phyloP scores from a whole-genome alignment of 2,888 invertebrate genomes.

The Lochmaea crataegi region DNA sequence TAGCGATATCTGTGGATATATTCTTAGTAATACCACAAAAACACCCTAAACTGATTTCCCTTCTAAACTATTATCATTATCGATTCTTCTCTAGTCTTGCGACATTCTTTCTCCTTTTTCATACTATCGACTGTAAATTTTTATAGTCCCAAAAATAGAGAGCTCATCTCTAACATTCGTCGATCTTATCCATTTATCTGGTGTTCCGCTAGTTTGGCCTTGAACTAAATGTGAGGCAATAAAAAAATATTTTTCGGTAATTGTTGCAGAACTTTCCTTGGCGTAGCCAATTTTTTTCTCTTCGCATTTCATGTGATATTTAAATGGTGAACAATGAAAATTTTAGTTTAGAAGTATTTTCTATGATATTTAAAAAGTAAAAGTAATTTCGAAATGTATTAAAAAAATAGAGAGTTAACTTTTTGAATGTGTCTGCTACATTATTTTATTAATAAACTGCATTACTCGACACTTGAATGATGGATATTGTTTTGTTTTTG shows the following conservation, averaged over 20 bases:
- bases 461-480: slow-evolving; percentile 33
- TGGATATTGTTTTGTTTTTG: slow-evolving; percentile 19
- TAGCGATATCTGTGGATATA: background rate
- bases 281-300: slow-evolving; percentile 45
- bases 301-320: slow-evolving; percentile 53
- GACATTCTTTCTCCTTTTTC: no score
- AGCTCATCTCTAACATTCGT: no score
- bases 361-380: slow-evolving; percentile 35
- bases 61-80: no score
- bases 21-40: background rate
- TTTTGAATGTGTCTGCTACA: slow-evolving; percentile 32
- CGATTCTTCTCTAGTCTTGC: no score
- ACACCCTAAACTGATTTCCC: background rate
- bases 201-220: slow-evolving; percentile 2
- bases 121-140: no score
- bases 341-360: slow-evolving; percentile 42
- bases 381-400: slow-evolving; percentile 29
- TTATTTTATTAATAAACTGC: slow-evolving; percentile 36
- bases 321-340: slow-evolving; percentile 45
- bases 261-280: slow-evolving; percentile 39
- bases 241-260: slow-evolving; percentile 37
- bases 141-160: no score
- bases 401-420: slow-evolving; percentile 19
- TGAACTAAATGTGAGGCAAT: slow-evolving; percentile 39
- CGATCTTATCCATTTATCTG: background rate